These are phyloP conservation scores for Cistogaster globosa DNA, from an alignment of 2,888 invertebrate species.

Conservation along the genomic window DNA sequence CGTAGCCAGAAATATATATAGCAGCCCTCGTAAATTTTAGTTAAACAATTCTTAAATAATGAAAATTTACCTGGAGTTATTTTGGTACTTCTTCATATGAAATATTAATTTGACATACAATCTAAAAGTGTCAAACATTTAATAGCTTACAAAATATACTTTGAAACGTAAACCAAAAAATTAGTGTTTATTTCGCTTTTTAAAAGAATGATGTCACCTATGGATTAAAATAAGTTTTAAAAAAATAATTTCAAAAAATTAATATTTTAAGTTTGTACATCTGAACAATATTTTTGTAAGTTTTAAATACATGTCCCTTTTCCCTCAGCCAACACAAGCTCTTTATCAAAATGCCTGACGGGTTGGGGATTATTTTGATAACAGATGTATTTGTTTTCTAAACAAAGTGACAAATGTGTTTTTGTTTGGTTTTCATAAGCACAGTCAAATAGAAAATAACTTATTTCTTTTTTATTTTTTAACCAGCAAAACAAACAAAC, in stretches of 20 bases:
- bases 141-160: no score
- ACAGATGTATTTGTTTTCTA: conserved; percentile 49
- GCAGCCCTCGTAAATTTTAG: no score
- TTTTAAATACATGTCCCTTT: not conserved
- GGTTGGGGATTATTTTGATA: conserved; percentile 16
- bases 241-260: not conserved
- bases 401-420: conserved; percentile 28
- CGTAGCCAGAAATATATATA: no score
- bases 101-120: no score
- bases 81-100: no score
- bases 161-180: no score
- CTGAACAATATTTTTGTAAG: conserved; percentile 18
- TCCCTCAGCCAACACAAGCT: not conserved
- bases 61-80: no score
- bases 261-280: conserved; percentile 7
- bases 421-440: conserved; percentile 35
- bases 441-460: conserved; percentile 1
- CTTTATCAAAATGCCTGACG: conserved; percentile 17
- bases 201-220: no score
- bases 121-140: no score
- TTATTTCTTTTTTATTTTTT: conserved; percentile 16
- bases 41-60: no score
- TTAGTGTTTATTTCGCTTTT: no score
- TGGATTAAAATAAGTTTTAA: not conserved
- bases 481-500: conserved; percentile 11